Conservation (phyloP, 2,888 invertebrate species). For the Polyploca ridens region DNA sequence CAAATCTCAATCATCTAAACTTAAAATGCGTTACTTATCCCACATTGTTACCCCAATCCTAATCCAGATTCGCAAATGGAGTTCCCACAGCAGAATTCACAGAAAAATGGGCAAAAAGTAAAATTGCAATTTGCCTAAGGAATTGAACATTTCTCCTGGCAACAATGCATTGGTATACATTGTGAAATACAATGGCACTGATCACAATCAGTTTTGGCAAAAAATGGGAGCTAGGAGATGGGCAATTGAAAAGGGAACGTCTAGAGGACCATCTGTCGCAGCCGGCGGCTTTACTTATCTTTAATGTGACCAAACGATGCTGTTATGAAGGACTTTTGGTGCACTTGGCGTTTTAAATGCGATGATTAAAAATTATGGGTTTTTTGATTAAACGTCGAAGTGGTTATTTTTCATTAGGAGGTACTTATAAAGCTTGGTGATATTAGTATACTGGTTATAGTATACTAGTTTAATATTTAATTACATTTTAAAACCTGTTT, state of each 20-base stretch:
- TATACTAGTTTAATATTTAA: no score
- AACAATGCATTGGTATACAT: slow-evolving; percentile 69
- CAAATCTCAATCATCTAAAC: background rate
- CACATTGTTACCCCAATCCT: slow-evolving; percentile 49
- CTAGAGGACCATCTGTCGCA: slow-evolving; percentile 69
- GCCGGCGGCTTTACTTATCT: slow-evolving; percentile 55
- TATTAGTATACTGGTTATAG: no score
- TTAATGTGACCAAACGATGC: slow-evolving; percentile 57
- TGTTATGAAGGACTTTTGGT: slow-evolving; percentile 38
- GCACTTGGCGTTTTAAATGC: slow-evolving; percentile 23
- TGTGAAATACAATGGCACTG: slow-evolving; percentile 63
- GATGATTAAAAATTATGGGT: background rate
- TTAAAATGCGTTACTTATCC: slow-evolving; percentile 15
- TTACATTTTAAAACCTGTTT: no score
- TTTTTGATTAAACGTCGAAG: background rate
- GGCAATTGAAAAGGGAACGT: slow-evolving; percentile 78
- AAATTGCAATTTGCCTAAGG: slow-evolving; percentile 71
- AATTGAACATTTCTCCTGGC: slow-evolving; percentile 63
- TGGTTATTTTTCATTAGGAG: background rate
- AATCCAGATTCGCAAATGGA: slow-evolving; percentile 55
- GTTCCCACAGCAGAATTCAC: slow-evolving; percentile 67
- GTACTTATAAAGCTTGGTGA: background rate
- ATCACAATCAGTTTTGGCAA: slow-evolving; percentile 76
- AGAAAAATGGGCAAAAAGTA: slow-evolving; percentile 53
- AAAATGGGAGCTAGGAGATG: slow-evolving; percentile 65